These are phyloP conservation scores for Cynopterus sphinx DNA, from an alignment of 2,797 vertebrate genomes.

Conservation along the genomic window DNA sequence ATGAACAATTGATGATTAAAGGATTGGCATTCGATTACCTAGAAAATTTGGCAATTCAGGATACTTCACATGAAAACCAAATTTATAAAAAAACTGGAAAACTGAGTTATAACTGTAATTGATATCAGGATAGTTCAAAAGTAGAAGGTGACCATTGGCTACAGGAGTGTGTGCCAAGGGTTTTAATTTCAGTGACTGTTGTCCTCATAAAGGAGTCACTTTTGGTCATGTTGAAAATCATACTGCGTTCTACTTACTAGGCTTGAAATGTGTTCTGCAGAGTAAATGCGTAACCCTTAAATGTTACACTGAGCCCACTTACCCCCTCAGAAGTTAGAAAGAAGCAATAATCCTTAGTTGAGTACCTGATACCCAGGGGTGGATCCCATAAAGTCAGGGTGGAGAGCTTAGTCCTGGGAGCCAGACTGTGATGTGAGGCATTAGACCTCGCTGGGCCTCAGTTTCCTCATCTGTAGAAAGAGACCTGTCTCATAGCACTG, in stretches of 20 bases:
- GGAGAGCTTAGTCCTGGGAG: background rate
- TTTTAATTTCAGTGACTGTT: background rate
- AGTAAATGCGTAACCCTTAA: background rate
- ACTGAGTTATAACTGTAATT: background rate
- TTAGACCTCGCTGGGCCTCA: background rate
- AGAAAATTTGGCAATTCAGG: background rate
- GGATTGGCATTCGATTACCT: background rate
- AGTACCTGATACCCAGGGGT: background rate
- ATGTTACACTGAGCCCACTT: background rate
- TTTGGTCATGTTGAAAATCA: background rate
- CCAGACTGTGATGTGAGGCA: background rate
- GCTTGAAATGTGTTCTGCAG: constrained; percentile 9
- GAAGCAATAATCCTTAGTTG: background rate
- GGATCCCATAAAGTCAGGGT: background rate
- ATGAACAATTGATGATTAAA: background rate
- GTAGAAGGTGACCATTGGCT: background rate
- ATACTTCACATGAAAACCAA: background rate
- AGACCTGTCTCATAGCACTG: background rate
- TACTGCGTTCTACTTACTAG: background rate
- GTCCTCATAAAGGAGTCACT: background rate
- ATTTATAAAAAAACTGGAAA: background rate
- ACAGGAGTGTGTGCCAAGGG: background rate
- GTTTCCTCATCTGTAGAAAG: background rate
- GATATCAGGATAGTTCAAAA: background rate
- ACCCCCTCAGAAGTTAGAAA: background rate